A percentile compares a stretch with the other conserved stretches of the same genome.
These are phyloP conservation scores for Nibea albiflora DNA, from an alignment of 2,113 vertebrate species.

Conservation along the genomic window DNA sequence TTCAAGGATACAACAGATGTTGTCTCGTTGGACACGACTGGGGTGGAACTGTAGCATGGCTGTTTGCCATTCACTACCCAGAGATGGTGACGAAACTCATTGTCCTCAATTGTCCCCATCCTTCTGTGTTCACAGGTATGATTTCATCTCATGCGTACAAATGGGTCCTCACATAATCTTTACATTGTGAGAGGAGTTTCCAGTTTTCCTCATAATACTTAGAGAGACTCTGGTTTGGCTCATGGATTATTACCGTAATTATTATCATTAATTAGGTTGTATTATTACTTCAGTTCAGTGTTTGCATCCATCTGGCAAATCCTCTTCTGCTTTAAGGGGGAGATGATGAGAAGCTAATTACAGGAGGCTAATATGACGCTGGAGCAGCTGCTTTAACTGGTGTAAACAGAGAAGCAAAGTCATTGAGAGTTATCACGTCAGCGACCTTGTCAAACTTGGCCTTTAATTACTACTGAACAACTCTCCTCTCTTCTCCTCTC, in stretches of 20 bases:
- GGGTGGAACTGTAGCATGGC: conserved; percentile 97
- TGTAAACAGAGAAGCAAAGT: conserved; percentile 44
- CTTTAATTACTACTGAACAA: conserved; percentile 16
- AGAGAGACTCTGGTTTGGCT: conserved; percentile 53
- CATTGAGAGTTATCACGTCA: conserved; percentile 2
- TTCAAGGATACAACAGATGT: conserved; percentile 95
- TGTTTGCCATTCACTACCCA: conserved; percentile 95
- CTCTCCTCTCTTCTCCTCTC: conserved; percentile 22
- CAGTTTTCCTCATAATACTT: conserved; percentile 29
- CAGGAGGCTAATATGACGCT: conserved; percentile 51
- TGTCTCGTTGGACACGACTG: conserved; percentile 96
- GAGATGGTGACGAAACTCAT: conserved; percentile 98
- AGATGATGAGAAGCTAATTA: conserved; percentile 74
- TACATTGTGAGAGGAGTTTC: not conserved
- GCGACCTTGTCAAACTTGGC: not conserved
- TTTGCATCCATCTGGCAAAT: conserved; percentile 75
- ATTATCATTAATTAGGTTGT: conserved; percentile 66
- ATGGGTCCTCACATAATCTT: not conserved
- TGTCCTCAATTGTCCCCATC: conserved; percentile 96
- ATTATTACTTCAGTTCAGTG: conserved; percentile 58
- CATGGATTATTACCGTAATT: conserved; percentile 60
- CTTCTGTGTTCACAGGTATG: conserved; percentile 85
- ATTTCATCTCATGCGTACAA: not conserved
- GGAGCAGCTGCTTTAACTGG: conserved; percentile 64
- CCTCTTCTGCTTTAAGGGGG: conserved; percentile 51